Base-by-base conservation (phyloP, 2,797 vertebrate species). In the Antennarius maculatus region DNA sequence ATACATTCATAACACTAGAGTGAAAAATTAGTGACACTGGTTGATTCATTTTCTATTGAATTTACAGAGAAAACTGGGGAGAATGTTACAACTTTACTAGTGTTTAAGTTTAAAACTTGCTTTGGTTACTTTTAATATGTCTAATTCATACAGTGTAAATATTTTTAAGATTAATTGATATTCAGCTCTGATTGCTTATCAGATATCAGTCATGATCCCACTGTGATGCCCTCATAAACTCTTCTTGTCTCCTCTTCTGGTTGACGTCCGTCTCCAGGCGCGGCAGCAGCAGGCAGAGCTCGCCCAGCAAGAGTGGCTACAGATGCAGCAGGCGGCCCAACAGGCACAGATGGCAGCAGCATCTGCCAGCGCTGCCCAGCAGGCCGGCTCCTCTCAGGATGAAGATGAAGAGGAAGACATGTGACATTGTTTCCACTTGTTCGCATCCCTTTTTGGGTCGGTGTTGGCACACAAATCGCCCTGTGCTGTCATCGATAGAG, bases 251-350 rank as follows among this genome's bases (percentile, higher is more conserved):
- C 2, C 23, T 23, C 23, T 23, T n/a, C n/a, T 23, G 23, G 23
- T 23, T 23, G 23, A 23, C 23, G 23, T 23, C 2, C 11, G 28
- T 65, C 7, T 16, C 12, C 79, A 99, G 98, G 98, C 98, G 23
- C 95, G 96, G 86, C 98, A 99, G 88, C 98, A 99, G 77, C 98
- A 99, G 94, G 97, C 97, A 18, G 98, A 99, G 87, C 92, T 99
- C 27, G 98, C 97, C 49, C 98, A 99, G 84, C 97, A 99, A 91
- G 97, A 99, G 81, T 98, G 98, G 98, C 89, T 99, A 91, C 97
- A 99, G 92, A 97, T 99, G 97, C 98, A 99, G 84, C 97, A 99
- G 86, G 98, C 97, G 0, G 97, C 98, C 57, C 97, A 99, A 58
- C 97, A 99, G 90, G 97, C 97, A 10, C 97, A 99, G 91, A 94